Percentiles rank a stretch among this genome's conserved stretches.
Conservation (phyloP, 2,113 vertebrate species). For the Semnopithecus entellus region DNA sequence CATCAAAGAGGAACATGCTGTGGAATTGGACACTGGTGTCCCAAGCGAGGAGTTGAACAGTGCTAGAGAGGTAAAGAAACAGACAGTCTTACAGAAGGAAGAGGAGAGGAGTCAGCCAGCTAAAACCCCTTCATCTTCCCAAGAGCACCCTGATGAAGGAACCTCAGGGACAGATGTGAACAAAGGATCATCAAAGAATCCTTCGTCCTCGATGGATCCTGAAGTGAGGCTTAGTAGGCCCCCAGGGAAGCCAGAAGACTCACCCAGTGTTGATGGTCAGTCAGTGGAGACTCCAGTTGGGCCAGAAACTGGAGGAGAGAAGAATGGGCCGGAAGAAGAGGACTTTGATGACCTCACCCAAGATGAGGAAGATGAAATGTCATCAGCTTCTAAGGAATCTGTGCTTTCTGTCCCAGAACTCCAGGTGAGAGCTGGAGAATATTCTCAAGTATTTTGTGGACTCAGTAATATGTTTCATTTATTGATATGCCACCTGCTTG, state of each 20-base stretch:
- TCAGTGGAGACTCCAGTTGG: constrained; percentile 60
- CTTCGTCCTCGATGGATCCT: not conserved
- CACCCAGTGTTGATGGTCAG: constrained; percentile 39
- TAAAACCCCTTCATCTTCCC: not conserved
- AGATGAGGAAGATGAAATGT: constrained; percentile 97
- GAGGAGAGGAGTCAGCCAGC: not conserved
- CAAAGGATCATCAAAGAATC: constrained; percentile 56
- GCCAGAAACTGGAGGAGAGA: constrained; percentile 77
- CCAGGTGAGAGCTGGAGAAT: constrained; percentile 86
- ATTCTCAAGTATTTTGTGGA: too few species aligned
- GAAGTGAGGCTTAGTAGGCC: constrained; percentile 75
- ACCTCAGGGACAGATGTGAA: not conserved
- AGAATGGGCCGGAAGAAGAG: constrained; percentile 89
- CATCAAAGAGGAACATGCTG: constrained; percentile 65
- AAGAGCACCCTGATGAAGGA: constrained; percentile 14
- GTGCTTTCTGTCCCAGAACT: constrained; percentile 96
- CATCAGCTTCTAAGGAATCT: constrained; percentile 95
- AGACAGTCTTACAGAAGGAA: rapidly evolving
- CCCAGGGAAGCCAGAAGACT: constrained; percentile 58
- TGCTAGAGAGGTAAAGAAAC: constrained; percentile 26
- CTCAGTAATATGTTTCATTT: not conserved
- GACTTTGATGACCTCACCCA: constrained; percentile 97
- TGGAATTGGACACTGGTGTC: constrained; percentile 71
- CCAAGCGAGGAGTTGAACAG: rapidly evolving
- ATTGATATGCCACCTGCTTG: not conserved